Evolutionary conservation across 2,113 vertebrate species (phyloP).

Genomic region (Syngnathoides biaculeatus): DNA sequence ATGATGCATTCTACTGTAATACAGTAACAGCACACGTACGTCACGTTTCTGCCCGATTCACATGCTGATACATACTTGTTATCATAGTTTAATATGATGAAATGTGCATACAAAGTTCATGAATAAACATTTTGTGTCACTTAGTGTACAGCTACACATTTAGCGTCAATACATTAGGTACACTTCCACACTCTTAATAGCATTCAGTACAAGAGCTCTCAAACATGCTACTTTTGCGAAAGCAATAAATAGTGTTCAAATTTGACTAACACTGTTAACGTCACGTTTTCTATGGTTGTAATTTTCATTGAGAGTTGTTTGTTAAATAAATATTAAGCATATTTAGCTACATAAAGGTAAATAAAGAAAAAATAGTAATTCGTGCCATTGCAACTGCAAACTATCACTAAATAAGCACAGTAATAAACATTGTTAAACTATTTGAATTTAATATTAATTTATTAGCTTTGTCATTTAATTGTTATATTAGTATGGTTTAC

Average conservation of each 20-base stretch:
- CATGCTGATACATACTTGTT: not conserved
- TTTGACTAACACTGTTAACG: not conserved
- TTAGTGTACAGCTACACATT: not conserved
- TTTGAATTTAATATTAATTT: not conserved
- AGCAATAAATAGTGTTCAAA: no score
- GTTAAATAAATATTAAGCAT: no score
- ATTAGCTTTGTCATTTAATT: no score
- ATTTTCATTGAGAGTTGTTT: no score
- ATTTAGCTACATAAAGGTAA: no score
- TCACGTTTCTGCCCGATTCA: not conserved
- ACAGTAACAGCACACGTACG: not conserved
- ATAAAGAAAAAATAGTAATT: not conserved
- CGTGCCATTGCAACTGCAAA: not conserved
- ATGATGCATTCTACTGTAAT: not conserved
- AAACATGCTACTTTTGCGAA: not conserved
- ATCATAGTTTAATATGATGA: not conserved
- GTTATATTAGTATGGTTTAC: no score
- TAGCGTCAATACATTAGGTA: not conserved
- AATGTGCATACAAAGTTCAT: not conserved
- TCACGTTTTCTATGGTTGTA: not conserved
- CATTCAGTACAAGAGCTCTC: not conserved
- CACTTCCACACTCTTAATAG: not conserved
- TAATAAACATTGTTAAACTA: not conserved
- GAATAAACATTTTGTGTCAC: not conserved
- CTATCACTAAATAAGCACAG: not conserved